Evolutionary conservation across 2,113 vertebrate genomes (phyloP), one percentile per base, ranked within the genome.

Genomic region (Harpagus bidentatus): DNA sequence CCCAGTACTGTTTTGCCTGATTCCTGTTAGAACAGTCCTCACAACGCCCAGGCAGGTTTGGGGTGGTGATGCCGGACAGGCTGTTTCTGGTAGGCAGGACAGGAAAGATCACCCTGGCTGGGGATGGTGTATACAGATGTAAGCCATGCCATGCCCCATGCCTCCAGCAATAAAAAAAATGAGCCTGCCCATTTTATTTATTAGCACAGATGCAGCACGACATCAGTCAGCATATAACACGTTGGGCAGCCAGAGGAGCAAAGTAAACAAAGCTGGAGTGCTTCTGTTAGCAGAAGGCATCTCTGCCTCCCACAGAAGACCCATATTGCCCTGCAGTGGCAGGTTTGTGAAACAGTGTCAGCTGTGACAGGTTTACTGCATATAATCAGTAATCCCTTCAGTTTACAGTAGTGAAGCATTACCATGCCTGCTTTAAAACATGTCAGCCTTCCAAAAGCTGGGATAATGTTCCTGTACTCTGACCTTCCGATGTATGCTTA

Each of bases 381-480:
- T 67, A 32, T 77, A 96, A 96, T 93, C 59, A 89, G 76, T 95
- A 96, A 97, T 53, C 62, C 7, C 53, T 67, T 85, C 58, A 40
- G 66, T 58, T 89, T 92, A 66, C 58, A 58, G 45, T 38, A 82
- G 91, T 94, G 69, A 91, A 80, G 84, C 29, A 96, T 95, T 96
- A 92, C 81, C 58, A 47, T 0, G 28, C 18, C 50, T 78, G 19
- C 40, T 82, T 73, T 87, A 59, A 86, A 94, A 74, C 8, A 38
- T 7, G 3, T 58, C 65, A 87, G 21, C 26, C 40, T 84, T 91
- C 47, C 48, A 93, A 78, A 76, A 86, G 16, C 42, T 59, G 52
- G 13, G 25, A 8, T 52, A 55, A 82, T 0, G 2, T 47, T 93
- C 42, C 31, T 29, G 40, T 82, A 82, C 85, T 80, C 82, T 96